phyloP scores from a whole-genome alignment of 1,140 invertebrate species.

The Macrocentrus cingulum region DNA sequence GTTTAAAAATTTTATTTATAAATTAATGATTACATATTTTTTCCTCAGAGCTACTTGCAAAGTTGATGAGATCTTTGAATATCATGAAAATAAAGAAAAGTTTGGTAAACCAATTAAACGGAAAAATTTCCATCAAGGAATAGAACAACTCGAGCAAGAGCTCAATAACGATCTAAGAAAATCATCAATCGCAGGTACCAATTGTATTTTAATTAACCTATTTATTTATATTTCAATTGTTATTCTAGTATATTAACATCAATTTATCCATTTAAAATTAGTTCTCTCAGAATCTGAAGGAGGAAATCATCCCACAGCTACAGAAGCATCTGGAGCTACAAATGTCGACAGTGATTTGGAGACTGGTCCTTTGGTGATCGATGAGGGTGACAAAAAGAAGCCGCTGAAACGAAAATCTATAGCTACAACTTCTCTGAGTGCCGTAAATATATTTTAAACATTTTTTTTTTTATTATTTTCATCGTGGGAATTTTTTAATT shows the following conservation, averaged over 20 bases:
- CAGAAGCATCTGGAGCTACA: conserved; percentile 32
- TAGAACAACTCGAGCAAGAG: conserved; percentile 65
- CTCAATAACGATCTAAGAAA: conserved; percentile 43
- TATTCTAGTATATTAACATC: conserved; percentile 1
- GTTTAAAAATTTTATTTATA: too few relatives aligned
- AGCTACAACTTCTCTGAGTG: conserved; percentile 34
- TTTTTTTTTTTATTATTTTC: conserved; percentile 25
- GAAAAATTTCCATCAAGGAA: conserved; percentile 69
- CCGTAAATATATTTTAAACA: conserved; percentile 41
- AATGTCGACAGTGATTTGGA: conserved; percentile 55
- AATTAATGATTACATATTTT: conserved; percentile 6
- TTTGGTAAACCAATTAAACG: conserved; percentile 66
- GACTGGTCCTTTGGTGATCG: conserved; percentile 62
- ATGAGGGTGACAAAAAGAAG: conserved; percentile 62
- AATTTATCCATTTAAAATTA: conserved; percentile 21
- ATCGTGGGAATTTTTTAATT: conserved; percentile 21
- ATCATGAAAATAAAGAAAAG: conserved; percentile 67
- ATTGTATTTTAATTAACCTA: neutral
- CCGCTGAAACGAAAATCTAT: conserved; percentile 46
- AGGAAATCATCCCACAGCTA: conserved; percentile 23
- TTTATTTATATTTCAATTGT: neutral
- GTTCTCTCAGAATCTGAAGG: conserved; percentile 29
- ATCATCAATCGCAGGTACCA: too few relatives aligned
- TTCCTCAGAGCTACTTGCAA: conserved; percentile 56
- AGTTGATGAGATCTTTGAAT: conserved; percentile 58